Conservation (phyloP, 2,888 invertebrate species). For the Apamea crenata region DNA sequence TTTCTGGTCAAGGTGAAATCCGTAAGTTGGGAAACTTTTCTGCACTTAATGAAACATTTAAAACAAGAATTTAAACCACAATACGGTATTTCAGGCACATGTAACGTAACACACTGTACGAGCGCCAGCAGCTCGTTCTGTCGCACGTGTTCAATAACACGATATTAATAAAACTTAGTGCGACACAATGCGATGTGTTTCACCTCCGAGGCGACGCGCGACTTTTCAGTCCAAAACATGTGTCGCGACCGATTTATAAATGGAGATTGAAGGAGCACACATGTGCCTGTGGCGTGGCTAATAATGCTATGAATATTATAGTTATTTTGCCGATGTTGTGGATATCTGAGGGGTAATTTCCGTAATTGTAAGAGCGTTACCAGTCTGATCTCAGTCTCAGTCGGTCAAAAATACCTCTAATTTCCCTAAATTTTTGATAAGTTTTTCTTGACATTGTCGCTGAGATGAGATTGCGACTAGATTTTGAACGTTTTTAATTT, state of each 20-base stretch:
- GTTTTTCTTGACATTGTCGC: too few relatives aligned
- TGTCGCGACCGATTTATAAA: slow-evolving; percentile 1
- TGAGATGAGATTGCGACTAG: too few relatives aligned
- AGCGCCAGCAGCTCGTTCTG: background rate
- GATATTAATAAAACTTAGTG: slow-evolving; percentile 1
- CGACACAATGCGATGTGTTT: background rate
- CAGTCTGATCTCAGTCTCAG: background rate
- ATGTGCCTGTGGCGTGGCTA: background rate
- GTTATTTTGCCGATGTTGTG: background rate
- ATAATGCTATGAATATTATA: background rate
- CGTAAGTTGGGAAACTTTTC: background rate
- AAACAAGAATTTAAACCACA: background rate
- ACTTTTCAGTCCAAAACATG: too few relatives aligned
- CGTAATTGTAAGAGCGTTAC: background rate
- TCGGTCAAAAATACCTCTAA: too few relatives aligned
- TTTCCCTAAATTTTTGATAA: too few relatives aligned
- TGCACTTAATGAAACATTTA: background rate
- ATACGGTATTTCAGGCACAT: background rate
- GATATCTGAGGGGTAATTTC: background rate
- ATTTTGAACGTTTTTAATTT: too few relatives aligned
- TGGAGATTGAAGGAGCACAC: background rate
- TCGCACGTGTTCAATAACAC: background rate
- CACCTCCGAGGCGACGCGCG: background rate
- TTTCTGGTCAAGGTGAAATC: background rate
- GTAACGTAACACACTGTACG: background rate